Base-by-base conservation (phyloP, 2,797 vertebrate species). In the Hirundo rustica region DNA sequence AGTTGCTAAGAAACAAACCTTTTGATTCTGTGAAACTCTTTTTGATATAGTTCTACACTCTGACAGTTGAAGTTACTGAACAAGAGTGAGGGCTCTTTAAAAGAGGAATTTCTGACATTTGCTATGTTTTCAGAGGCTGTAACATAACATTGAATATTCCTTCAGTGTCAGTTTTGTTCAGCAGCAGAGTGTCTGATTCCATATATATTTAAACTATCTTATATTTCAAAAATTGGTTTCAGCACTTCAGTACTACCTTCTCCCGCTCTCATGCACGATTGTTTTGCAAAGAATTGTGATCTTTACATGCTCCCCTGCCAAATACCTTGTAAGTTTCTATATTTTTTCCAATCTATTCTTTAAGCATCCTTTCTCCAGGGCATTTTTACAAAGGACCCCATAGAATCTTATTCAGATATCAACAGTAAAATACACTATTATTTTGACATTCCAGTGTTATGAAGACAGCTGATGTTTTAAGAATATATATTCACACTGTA, bases 11-110 rank as follows among this genome's bases (percentile, higher is more conserved):
- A 94, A 97, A 96, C 91, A 96, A 97, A 93, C 62, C 89, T 96
- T 97, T 97, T 95, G 85, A 96, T 97, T 97, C 95, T 85, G 16
- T 89, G 96, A 95, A 97, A 96, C 80, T 67, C 70, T 97, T 96
- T 95, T 96, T 95, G 92, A 97, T 97, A 97, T 84, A 70, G 89
- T 86, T 96, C 82, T 90, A 89, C 23, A 20, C 70, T 93, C 81
- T 97, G 97, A 97, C 96, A 97, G 93, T 70, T 96, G 93, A 97
- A 97, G 96, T 97, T 97, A 97, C 95, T 94, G 96, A 97, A 96
- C 95, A 97, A 97, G 96, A 98, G 94, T 97, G 95, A 96, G 71
- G 95, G 90, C 91, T 96, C 95, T 95, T 97, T 97, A 94, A 97
- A 97, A 97, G 95, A 84, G 77, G 73, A 71, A 88, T 96, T 93